Evolutionary conservation across 1,140 invertebrate genomes (phyloP), one percentile per base, ranked within the genome.

Genomic region (Hycleus cichorii): DNA sequence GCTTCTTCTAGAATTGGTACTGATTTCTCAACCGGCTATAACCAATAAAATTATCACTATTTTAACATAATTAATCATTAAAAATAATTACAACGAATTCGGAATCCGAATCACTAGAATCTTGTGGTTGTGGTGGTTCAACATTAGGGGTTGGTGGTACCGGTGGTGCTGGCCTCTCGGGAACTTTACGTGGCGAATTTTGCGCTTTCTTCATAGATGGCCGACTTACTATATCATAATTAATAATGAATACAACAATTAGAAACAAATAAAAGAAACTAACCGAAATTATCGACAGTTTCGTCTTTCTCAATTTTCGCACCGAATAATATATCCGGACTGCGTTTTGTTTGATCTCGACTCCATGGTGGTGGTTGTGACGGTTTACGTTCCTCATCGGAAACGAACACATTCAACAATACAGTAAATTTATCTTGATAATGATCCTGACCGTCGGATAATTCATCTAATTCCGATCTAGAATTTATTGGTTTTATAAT

Each of bases 291-390:
- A 61, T 91, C 89, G 8, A 89, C 76, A 62, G 84, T 86, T 71
- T 92, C 89, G 47, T 91, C 88, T 73, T 87, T 84, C 74, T 96
- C 93, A 39, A 92, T 76, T 55, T 85, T 85, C 1, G 84, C 87
- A 10, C 85, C 84, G 70, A 95, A 95, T 0, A 95, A 72, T 3
- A 85, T 76, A 57, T 80, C 76, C 51, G 86, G 74, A 68, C 80
- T 74, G 1, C 86, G 74, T 8, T 75, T 67, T 1, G 77, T 72
- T 54, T 78, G 76, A 63, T 85, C 81, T 3, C 80, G 78, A 56
- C 87, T 79, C 91, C 92, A 95, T 0, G 90, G 85, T n/a, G 85
- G 83, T 32, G 83, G 81, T 70, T 71, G 79, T 65, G 72, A 79
- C 57, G 73, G 85, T 69, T 72, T 89, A 75, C 72, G 80, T 69